Base-by-base conservation (phyloP, 2,797 vertebrate genomes). In the Sphenopsis melanotis region DNA sequence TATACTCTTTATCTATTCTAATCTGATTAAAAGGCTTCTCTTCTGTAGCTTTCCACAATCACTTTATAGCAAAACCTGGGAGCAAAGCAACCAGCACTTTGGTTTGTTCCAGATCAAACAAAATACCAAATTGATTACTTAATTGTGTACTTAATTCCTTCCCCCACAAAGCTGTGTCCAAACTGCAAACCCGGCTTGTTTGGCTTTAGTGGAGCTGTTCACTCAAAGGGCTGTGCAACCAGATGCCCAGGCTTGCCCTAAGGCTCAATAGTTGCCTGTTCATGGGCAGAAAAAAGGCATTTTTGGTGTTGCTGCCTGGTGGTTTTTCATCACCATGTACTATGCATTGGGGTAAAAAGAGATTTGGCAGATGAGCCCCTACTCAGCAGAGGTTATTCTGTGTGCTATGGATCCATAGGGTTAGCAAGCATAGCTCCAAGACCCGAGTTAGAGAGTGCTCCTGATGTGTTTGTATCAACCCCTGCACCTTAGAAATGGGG, bases 1-100 rank as follows among this genome's bases (percentile, higher is more conserved):
- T 96, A 94, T 93, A 83, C 91, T 63, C 94, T 96, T 96, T 94
- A 95, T 97, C 93, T 96, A 60, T 83, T 83, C 87, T 95, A 96
- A 96, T 96, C 96, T 96, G 96, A 96, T 96, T 97, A 96, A 96
- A 96, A 93, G 86, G 92, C 79, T 94, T 93, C 94, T 91, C 79
- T 90, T 93, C 91, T 70, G 89, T 60, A 94, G 93, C 87, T 93
- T 94, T 94, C 85, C 3, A 4, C 82, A 97, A 93, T 95, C 84
- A 66, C 91, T 95, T 94, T 90, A 90, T 17, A 93, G 34, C 79
- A 92, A 92, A 92, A 85, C 79, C 90, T 83, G 65, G 75, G 68
- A 92, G 92, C 76, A 93, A 70, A 93, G 91, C 87, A 88, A 92
- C 72, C 46, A 56, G 89, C 50, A 46, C 50, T 81, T 81, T 24